Evolutionary conservation across 2,113 vertebrate genomes (phyloP), one percentile per base, ranked within the genome.

Genomic region (Uria lomvia): DNA sequence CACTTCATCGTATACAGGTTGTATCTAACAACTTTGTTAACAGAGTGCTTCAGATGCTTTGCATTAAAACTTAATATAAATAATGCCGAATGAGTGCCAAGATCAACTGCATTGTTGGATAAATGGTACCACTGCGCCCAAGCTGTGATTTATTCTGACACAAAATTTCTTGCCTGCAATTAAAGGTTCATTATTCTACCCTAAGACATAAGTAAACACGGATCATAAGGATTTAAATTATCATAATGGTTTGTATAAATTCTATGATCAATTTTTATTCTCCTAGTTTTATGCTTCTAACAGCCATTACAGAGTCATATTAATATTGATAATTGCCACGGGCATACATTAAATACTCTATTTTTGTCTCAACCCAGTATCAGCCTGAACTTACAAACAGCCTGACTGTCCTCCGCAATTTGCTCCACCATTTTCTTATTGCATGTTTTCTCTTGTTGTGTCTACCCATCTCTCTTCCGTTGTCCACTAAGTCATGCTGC

Each of bases 21-120:
- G 53, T 60, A 77, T 72, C 63, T 92, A 86, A 67, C 85, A 94
- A 34, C 19, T 93, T 96, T 96, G 82, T 70, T 94, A 94, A 81
- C 77, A 90, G 29, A 68, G 24, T 62, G 11, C 45, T 88, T 94
- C 95, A 97, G 66, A 95, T 92, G 81, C 38, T 96, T 96, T 94
- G 49, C 67, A 93, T 97, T 95, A 96, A 92, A 91, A 90, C 62
- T 90, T 90, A 52, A 85, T 59, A 73, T 56, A 72, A 80, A 88
- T 42, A 94, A 94, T 26, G 21, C 11, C 73, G 67, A 91, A 59
- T 74, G 29, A 90, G 52, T 52, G 63, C 89, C 96, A 96, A 92
- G 91, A 95, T 96, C 80, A 91, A 91, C 77, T 22, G 21, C 21
- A 80, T 63, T 94, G 74, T 93, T 93, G 72, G 77, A 95, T 74